Conservation (phyloP, 2,888 invertebrate genomes). For the Leptodirus hochenwartii region DNA sequence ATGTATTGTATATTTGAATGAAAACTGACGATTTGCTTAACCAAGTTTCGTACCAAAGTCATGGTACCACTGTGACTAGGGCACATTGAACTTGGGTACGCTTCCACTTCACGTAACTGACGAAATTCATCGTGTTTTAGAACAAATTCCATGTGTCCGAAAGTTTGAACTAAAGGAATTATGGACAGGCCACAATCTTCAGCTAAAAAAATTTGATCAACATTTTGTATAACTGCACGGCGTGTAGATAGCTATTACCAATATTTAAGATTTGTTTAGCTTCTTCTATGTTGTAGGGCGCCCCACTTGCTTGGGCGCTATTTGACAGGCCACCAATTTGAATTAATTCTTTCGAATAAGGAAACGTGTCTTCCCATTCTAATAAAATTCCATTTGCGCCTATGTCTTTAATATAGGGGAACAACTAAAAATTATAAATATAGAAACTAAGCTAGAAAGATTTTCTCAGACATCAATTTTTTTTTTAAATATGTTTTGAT, state of each 20-base stretch:
- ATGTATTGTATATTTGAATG: constrained; percentile 47
- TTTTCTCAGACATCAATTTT: not conserved
- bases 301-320: constrained; percentile 31
- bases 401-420: constrained; percentile 41
- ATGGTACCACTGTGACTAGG: constrained; percentile 45
- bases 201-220: constrained; percentile 23
- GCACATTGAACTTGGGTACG: constrained; percentile 54
- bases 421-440: constrained; percentile 28
- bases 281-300: constrained; percentile 47
- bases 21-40: constrained; percentile 48
- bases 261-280: constrained; percentile 39
- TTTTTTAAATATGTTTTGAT: not conserved
- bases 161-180: constrained; percentile 71
- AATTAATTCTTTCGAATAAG: constrained; percentile 44
- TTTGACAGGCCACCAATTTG: constrained; percentile 36
- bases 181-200: constrained; percentile 45
- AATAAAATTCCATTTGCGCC: constrained; percentile 66
- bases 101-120: constrained; percentile 43
- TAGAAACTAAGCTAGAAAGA: not conserved
- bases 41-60: constrained; percentile 42
- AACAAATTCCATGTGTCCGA: constrained; percentile 75
- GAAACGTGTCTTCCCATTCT: constrained; percentile 86
- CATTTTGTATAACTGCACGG: not conserved
- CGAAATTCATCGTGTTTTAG: constrained; percentile 52
- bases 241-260: not conserved